Evolutionary conservation across 2,113 vertebrate genomes (phyloP).

Genomic region (Otis tarda): DNA sequence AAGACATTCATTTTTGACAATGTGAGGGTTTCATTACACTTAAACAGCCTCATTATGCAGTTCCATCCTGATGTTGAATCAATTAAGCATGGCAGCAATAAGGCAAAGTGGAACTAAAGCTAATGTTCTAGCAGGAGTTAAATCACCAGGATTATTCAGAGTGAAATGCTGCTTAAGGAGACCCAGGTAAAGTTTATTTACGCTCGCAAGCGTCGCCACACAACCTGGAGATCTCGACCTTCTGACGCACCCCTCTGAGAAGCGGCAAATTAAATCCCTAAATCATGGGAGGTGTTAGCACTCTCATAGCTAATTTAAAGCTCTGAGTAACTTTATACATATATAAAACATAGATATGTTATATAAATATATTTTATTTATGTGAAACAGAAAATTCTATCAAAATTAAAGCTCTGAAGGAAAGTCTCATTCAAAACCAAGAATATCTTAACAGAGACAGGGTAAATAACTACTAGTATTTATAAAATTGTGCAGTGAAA

Average conservation of each 20-base stretch:
- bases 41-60: conserved; percentile 44
- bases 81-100: conserved; percentile 29
- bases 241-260: neutral
- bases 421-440: neutral
- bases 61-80: conserved; percentile 35
- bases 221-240: conserved; percentile 4
- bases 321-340: neutral
- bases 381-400: neutral
- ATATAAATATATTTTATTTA: neutral
- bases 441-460: neutral
- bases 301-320: neutral
- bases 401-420: neutral
- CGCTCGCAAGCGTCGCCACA: accelerated
- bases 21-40: neutral
- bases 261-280: conserved; percentile 22
- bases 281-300: neutral
- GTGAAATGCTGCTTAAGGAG: conserved; percentile 17
- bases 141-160: conserved; percentile 39
- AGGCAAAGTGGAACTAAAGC: conserved; percentile 45
- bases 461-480: neutral
- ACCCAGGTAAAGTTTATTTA: neutral
- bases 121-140: conserved; percentile 10
- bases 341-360: neutral
- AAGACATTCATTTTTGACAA: conserved; percentile 12
- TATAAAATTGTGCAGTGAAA: neutral